Percentiles rank a stretch among this genome's conserved stretches.
These are phyloP conservation scores for Tauraco erythrolophus DNA, from an alignment of 2,113 vertebrate genomes.

Conservation along the genomic window DNA sequence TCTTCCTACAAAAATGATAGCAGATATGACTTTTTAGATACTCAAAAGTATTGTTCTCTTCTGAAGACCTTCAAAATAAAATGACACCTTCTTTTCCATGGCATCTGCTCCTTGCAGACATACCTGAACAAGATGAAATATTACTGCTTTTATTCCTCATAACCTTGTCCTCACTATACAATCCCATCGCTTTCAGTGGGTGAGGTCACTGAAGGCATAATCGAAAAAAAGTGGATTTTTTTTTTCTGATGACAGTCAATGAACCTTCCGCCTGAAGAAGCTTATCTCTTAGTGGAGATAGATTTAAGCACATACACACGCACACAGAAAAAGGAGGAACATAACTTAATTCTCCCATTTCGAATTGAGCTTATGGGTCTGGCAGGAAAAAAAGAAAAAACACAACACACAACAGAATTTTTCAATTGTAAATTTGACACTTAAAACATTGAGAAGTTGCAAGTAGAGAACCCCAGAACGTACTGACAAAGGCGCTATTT, in stretches of 20 bases:
- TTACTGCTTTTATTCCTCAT: neutral
- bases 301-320: neutral
- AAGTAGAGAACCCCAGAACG: neutral
- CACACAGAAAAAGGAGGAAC: neutral
- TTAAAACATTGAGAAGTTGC: neutral
- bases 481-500: neutral
- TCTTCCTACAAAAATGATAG: neutral
- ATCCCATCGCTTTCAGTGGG: neutral
- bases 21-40: neutral
- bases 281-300: neutral
- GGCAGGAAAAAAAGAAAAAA: neutral
- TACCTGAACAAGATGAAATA: neutral
- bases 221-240: neutral
- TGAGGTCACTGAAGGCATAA: neutral
- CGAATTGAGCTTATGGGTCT: neutral
- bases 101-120: neutral
- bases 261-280: neutral
- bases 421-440: neutral
- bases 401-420: rapidly evolving
- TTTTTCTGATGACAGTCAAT: neutral
- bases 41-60: neutral
- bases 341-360: neutral
- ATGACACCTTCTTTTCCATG: neutral
- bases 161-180: neutral
- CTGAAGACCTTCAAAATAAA: neutral